Percentiles rank a stretch among this genome's conserved stretches.
phyloP scores from a whole-genome alignment of 2,113 vertebrate species.

The Hirundichthys speculiger region DNA sequence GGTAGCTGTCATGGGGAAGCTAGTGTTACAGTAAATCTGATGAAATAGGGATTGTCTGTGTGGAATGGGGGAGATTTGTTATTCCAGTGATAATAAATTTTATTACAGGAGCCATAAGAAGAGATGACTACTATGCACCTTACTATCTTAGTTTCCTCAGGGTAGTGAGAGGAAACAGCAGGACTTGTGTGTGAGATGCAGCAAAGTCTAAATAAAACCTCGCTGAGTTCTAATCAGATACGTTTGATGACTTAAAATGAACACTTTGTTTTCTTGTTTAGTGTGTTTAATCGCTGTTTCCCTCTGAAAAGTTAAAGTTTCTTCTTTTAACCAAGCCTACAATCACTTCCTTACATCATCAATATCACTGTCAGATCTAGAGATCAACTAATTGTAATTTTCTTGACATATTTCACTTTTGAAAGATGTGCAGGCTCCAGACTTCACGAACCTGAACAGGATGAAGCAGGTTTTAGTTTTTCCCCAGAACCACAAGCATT shows the following conservation, averaged over 20 bases:
- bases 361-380: neutral
- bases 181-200: conserved; percentile 17
- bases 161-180: conserved; percentile 1
- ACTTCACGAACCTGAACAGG: no score
- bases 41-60: conserved; percentile 27
- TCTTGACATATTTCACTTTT: neutral
- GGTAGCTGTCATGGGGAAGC: conserved; percentile 41
- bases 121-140: conserved; percentile 24
- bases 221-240: conserved; percentile 20
- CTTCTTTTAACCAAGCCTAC: neutral
- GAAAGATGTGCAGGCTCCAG: no score
- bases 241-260: conserved; percentile 5
- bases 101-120: conserved; percentile 58
- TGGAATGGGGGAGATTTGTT: conserved; percentile 60
- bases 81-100: conserved; percentile 58
- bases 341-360: neutral
- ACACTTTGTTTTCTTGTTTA: no score
- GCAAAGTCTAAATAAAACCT: neutral
- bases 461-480: no score
- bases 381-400: no score
- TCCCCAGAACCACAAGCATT: no score
- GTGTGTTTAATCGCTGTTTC: conserved; percentile 14
- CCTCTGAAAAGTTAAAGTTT: neutral
- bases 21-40: conserved; percentile 58
- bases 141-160: conserved; percentile 15